These are phyloP conservation scores for Ctenopoma kingsleyae DNA, from an alignment of 2,797 vertebrate species.

Conservation along the genomic window DNA sequence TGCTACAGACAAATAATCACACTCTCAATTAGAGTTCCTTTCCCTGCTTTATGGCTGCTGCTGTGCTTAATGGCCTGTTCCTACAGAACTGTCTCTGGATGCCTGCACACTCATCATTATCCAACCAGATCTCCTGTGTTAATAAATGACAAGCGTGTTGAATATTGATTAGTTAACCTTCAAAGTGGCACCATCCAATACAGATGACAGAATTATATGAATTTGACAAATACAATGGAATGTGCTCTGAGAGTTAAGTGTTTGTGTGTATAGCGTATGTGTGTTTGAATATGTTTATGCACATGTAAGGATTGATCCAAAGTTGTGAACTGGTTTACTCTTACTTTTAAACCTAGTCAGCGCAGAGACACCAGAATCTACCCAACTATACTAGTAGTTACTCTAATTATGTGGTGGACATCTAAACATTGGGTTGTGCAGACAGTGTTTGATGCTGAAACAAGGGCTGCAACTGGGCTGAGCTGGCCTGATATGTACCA, in stretches of 20 bases:
- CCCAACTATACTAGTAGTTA: slow-evolving; percentile 15
- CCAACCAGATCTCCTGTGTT: slow-evolving; percentile 55
- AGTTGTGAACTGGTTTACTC: slow-evolving; percentile 21
- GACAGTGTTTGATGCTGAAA: slow-evolving; percentile 49
- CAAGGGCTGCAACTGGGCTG: slow-evolving; percentile 51
- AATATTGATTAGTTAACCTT: slow-evolving; percentile 78
- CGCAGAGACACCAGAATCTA: slow-evolving; percentile 9
- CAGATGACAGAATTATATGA: slow-evolving; percentile 58
- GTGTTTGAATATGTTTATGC: slow-evolving; percentile 11
- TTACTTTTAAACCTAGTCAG: slow-evolving; percentile 19
- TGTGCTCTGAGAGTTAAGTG: slow-evolving; percentile 6
- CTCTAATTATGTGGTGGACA: slow-evolving; percentile 24
- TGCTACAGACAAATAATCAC: slow-evolving; percentile 70
- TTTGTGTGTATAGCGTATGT: not conserved
- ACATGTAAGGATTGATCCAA: slow-evolving; percentile 4
- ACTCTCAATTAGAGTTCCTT: slow-evolving; percentile 71
- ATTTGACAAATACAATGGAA: slow-evolving; percentile 38
- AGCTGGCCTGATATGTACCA: slow-evolving; percentile 61
- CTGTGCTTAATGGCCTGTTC: slow-evolving; percentile 55
- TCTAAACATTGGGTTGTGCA: slow-evolving; percentile 24
- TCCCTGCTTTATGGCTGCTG: slow-evolving; percentile 53
- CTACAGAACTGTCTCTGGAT: slow-evolving; percentile 57
- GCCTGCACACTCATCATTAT: slow-evolving; percentile 57
- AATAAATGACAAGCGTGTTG: slow-evolving; percentile 65
- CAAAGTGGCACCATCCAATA: slow-evolving; percentile 51